These are phyloP conservation scores for Tinea trinotella DNA, from an alignment of 2,888 invertebrate species.

Conservation along the genomic window DNA sequence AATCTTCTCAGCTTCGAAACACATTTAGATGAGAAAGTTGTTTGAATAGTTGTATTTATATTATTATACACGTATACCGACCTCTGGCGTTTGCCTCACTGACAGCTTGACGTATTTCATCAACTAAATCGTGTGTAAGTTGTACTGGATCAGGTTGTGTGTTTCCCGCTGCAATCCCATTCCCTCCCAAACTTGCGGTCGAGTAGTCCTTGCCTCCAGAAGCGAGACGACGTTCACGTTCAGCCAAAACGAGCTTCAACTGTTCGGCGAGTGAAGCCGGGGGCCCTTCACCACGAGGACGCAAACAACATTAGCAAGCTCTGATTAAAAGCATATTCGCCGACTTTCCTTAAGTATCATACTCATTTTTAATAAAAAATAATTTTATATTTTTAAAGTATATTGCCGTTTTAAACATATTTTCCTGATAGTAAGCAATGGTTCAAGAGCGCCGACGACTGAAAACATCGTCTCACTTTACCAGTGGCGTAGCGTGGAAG, in stretches of 20 bases:
- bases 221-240: conserved; percentile 82
- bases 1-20: not conserved
- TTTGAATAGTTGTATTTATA: conserved; percentile 23
- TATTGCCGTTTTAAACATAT: too few relatives aligned
- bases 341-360: not conserved
- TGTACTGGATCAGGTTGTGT: conserved; percentile 75
- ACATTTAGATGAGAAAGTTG: not conserved
- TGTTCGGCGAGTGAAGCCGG: conserved; percentile 88
- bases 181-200: conserved; percentile 38
- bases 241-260: conserved; percentile 88
- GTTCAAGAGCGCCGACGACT: too few relatives aligned
- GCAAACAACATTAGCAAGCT: conserved; percentile 8
- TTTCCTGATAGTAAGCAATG: too few relatives aligned
- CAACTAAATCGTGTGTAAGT: conserved; percentile 85
- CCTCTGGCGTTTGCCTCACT: conserved; percentile 91
- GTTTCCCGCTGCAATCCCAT: conserved; percentile 24
- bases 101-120: conserved; percentile 90
- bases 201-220: conserved; percentile 62
- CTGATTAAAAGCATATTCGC: conserved; percentile 4
- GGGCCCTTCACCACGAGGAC: conserved; percentile 60
- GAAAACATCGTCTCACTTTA: too few relatives aligned
- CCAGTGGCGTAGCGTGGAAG: too few relatives aligned
- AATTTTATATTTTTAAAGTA: too few relatives aligned
- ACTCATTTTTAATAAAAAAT: too few relatives aligned
- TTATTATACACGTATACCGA: conserved; percentile 32